These are phyloP conservation scores for Trisateles emortualis DNA, from an alignment of 2,888 invertebrate genomes.

Conservation along the genomic window DNA sequence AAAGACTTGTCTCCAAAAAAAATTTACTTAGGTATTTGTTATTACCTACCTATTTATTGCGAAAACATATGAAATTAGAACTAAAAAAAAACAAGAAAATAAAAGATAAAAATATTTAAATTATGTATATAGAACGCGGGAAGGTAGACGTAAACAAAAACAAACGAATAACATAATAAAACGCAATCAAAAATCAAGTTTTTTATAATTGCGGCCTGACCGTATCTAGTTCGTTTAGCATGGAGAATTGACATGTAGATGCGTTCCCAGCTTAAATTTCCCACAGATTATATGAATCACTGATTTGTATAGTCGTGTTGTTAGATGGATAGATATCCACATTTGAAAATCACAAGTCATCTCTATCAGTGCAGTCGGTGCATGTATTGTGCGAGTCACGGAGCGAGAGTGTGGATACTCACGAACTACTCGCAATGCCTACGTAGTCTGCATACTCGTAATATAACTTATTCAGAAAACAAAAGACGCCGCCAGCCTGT, in stretches of 20 bases:
- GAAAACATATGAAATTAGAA: too few relatives aligned
- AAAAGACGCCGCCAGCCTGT: constrained; percentile 25
- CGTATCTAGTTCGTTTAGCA: constrained; percentile 12
- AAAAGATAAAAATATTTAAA: neutral
- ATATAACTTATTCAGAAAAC: constrained; percentile 30
- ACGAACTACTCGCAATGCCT: constrained; percentile 30
- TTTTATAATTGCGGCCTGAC: constrained; percentile 6
- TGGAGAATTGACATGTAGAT: constrained; percentile 17
- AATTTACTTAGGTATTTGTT: too few relatives aligned
- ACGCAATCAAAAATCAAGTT: constrained; percentile 12
- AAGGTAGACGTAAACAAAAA: constrained; percentile 1
- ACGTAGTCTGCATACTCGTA: constrained; percentile 17
- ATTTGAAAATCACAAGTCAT: constrained; percentile 37
- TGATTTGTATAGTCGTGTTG: constrained; percentile 29
- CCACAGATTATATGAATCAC: constrained; percentile 35
- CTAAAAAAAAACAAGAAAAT: too few relatives aligned
- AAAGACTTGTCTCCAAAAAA: too few relatives aligned
- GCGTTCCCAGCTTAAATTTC: constrained; percentile 29
- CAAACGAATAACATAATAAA: constrained; percentile 14
- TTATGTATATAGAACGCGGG: neutral
- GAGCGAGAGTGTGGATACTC: constrained; percentile 33
- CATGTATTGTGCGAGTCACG: constrained; percentile 47
- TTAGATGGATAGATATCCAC: constrained; percentile 30
- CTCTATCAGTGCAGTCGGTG: constrained; percentile 34
- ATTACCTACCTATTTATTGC: too few relatives aligned